Conservation (phyloP, 2,888 invertebrate species). For the Aplocera efformata region DNA sequence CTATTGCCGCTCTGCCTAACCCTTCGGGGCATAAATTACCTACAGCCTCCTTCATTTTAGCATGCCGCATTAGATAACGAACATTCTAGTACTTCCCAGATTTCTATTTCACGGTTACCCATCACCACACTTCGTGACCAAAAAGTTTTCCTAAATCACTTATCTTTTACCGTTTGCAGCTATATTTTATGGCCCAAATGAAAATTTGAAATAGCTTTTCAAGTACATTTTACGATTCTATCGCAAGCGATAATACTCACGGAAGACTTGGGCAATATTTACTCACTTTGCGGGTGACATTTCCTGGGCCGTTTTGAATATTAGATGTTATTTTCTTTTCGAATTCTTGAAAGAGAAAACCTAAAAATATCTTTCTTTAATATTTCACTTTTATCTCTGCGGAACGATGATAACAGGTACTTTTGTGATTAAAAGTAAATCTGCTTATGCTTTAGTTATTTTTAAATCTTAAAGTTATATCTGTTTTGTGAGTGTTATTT, state of each 20-base stretch:
- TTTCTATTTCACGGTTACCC: too few species aligned
- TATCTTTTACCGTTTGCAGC: conserved; percentile 15
- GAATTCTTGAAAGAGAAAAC: conserved; percentile 6
- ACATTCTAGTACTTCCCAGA: too few species aligned
- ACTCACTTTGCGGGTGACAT: conserved; percentile 27
- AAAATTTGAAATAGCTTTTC: conserved; percentile 27
- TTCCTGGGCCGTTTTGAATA: conserved; percentile 8
- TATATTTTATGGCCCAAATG: conserved; percentile 21
- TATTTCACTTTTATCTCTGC: too few species aligned
- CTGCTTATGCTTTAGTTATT: too few species aligned
- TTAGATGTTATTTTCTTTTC: neutral
- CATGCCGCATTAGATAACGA: too few species aligned
- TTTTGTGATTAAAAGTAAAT: too few species aligned
- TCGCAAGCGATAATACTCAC: conserved; percentile 32
- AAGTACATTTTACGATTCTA: conserved; percentile 32
- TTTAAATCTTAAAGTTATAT: too few species aligned
- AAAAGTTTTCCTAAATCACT: conserved; percentile 10
- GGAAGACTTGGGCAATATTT: conserved; percentile 25
- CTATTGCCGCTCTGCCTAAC: too few species aligned
- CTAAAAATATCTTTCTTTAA: too few species aligned
- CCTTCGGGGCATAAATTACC: conserved; percentile 7
- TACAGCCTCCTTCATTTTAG: too few species aligned
- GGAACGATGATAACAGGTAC: too few species aligned
- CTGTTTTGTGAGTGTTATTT: too few species aligned
- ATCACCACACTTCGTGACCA: conserved; percentile 6